Evolutionary conservation across 2,113 vertebrate genomes (phyloP).

Genomic region (Butorides virescens): DNA sequence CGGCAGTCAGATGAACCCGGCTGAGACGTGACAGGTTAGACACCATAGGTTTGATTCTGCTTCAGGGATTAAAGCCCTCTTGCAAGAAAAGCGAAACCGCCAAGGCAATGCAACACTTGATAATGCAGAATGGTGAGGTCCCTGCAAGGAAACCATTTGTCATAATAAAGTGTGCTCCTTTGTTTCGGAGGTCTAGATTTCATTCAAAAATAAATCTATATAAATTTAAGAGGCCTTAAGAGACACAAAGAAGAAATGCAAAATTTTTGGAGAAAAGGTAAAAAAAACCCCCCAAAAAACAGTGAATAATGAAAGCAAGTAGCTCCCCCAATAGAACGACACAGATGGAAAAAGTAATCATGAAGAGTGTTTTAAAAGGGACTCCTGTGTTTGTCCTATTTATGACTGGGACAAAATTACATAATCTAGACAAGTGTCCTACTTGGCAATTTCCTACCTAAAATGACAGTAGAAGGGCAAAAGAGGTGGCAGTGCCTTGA

Average conservation of each 20-base stretch:
- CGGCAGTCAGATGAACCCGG: neutral
- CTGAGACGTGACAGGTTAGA: neutral
- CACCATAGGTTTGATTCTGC: neutral
- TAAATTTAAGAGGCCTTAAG: neutral
- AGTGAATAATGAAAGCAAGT: neutral
- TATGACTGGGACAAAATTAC: conserved; percentile 39
- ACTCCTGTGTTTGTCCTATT: conserved; percentile 30
- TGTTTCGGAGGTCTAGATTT: neutral
- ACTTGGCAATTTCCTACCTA: conserved; percentile 20
- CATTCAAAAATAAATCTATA: neutral
- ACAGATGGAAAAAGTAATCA: neutral
- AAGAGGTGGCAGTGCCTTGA: neutral
- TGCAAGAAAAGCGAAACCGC: neutral
- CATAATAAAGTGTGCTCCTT: neutral
- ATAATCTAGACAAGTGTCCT: conserved; percentile 13
- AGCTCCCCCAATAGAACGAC: neutral
- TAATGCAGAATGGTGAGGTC: neutral
- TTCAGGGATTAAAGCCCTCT: neutral
- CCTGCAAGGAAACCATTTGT: neutral
- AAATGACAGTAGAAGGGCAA: conserved; percentile 24
- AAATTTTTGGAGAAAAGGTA: neutral
- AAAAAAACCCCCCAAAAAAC: neutral
- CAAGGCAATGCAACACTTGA: neutral
- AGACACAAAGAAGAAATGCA: neutral
- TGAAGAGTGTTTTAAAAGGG: neutral